Evolutionary conservation across 2,888 invertebrate species (phyloP).

Genomic region (Neocrepidodera transversa): DNA sequence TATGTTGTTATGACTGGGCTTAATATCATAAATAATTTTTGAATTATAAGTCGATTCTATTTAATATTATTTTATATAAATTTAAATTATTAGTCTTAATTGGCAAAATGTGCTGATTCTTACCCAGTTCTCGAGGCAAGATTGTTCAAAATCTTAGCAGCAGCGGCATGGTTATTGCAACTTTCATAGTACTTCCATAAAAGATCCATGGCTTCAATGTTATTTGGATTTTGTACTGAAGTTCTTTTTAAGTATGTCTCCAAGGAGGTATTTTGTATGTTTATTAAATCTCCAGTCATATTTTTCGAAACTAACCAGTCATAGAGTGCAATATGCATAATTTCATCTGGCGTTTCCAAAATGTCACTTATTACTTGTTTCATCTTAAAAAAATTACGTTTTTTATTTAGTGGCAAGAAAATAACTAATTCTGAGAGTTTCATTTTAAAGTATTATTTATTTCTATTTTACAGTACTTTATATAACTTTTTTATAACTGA

Average conservation of each 20-base stretch:
- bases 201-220: conserved; percentile 69
- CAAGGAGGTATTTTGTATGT: conserved; percentile 72
- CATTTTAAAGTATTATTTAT: too few species aligned
- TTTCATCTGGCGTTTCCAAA: conserved; percentile 78
- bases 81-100: too few species aligned
- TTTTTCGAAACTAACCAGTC: conserved; percentile 89
- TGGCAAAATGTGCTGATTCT: too few species aligned
- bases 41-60: too few species aligned
- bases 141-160: conserved; percentile 88
- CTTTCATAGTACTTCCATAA: conserved; percentile 97
- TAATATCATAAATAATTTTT: too few species aligned
- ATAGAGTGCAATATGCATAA: conserved; percentile 89
- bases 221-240: conserved; percentile 65
- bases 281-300: conserved; percentile 73
- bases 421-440: too few species aligned
- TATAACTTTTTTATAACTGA: too few species aligned
- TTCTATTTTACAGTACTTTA: too few species aligned
- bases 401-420: too few species aligned
- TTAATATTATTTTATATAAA: too few species aligned
- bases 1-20: too few species aligned
- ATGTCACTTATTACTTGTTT: conserved; percentile 71
- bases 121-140: conserved; percentile 79
- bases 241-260: conserved; percentile 77
- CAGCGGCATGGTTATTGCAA: conserved; percentile 88
- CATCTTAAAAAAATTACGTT: conserved; percentile 58